Percentiles rank a stretch among this genome's conserved stretches.
Evolutionary conservation across 1,140 invertebrate species (phyloP).

Genomic region (Drosophila lacertosa): DNA sequence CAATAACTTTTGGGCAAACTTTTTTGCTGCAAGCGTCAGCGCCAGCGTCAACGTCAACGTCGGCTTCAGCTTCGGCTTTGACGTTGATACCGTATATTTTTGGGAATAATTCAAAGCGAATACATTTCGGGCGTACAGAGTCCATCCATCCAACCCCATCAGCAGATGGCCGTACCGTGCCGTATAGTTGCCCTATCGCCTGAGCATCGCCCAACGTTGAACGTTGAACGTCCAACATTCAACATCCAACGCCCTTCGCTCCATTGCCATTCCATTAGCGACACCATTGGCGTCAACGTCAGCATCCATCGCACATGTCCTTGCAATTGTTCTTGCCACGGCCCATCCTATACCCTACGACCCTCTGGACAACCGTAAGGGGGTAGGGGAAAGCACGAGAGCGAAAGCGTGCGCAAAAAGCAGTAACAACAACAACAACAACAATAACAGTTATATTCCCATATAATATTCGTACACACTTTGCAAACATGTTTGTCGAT

Average conservation of each 20-base stretch:
- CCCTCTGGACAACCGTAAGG: conserved; percentile 2
- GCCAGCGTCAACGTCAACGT: conserved; percentile 29
- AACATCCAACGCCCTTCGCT: conserved; percentile 23
- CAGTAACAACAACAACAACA: conserved; percentile 50
- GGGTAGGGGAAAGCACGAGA: conserved; percentile 48
- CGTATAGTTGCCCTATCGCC: conserved; percentile 17
- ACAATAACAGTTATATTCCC: conserved; percentile 76
- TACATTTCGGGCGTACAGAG: conserved; percentile 57
- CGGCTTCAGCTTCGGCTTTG: conserved; percentile 38
- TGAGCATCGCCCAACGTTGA: conserved; percentile 36
- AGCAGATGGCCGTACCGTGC: conserved; percentile 48
- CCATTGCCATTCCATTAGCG: conserved; percentile 78
- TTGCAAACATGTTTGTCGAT: conserved; percentile 83
- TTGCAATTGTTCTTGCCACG: conserved; percentile 77
- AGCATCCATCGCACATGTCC: conserved; percentile 83
- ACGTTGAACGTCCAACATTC: conserved; percentile 4
- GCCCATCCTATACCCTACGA: neutral
- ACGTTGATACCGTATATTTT: conserved; percentile 58
- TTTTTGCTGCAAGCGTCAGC: conserved; percentile 53
- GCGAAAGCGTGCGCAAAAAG: conserved; percentile 74
- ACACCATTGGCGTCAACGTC: conserved; percentile 82
- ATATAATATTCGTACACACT: conserved; percentile 83
- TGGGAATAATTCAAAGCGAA: conserved; percentile 82
- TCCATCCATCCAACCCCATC: conserved; percentile 69
- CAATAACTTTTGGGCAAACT: conserved; percentile 72